Evolutionary conservation across 2,797 vertebrate genomes (phyloP), one percentile per base, ranked within the genome.

Genomic region (Loriculus beryllinus): DNA sequence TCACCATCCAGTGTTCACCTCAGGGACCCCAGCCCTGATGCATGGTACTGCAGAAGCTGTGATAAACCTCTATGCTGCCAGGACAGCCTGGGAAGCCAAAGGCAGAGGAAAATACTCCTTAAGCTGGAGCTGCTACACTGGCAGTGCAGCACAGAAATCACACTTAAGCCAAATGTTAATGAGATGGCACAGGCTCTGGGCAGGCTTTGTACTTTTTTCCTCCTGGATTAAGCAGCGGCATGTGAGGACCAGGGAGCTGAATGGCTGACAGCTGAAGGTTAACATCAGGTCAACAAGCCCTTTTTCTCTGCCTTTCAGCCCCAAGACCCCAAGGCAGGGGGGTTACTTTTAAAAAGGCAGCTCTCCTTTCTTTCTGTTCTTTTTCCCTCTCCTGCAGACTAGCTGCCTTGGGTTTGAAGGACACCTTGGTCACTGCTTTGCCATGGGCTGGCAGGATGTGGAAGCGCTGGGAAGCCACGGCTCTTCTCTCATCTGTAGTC

Each of bases 201-300:
- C 74, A 80, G 64, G 75, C 88, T 96, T 95, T 96, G 91, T 91
- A 65, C 12, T 68, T 76, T 72, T 82, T 93, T 68, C 82, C 69
- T 72, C 75, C 54, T 9, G 40, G 91, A 93, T 96, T 95, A 96
- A 95, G 88, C 90, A 91, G 87, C 2, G 1, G 82, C 79, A 81
- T 91, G 79, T 80, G 87, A 95, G 72, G 92, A 92, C 39, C 71
- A 70, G 40, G 67, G 79, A 91, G 77, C 40, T 92, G 86, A 87
- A 89, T 70, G 76, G 84, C 60, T 92, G 70, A 57, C 80, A 87
- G 90, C 72, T 87, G 89, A 83, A 93, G 82, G 87, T 95, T 90
- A 90, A 90, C 68, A 65, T 49, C 35, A 49, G 82, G 88, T 97
- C 92, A 97, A 90, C 88, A 79, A 80, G 79, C n/a, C 43, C 62